Evolutionary conservation across 2,113 vertebrate species (phyloP), one percentile per base, ranked within the genome.

Genomic region (Scortum barcoo): DNA sequence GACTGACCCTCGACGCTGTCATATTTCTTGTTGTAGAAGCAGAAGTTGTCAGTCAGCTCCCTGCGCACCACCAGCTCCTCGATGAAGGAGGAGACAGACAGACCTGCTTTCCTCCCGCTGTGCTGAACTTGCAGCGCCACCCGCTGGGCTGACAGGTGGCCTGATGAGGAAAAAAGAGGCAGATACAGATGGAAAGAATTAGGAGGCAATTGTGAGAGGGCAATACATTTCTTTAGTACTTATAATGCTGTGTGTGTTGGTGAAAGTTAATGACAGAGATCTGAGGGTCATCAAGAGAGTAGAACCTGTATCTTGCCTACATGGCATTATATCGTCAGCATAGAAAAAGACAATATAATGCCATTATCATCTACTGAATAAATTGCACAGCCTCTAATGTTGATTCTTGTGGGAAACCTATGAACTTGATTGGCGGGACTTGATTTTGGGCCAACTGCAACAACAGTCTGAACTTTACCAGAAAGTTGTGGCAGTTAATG

Each of bases 11-110:
- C 93, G 42, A 97, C 28, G 0, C 92, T 93, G 95, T 98, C 97
- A 0, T 98, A 98, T 65, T 96, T 96, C 61, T 94, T 83, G 63
- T 98, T 98, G 94, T 97, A 98, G 91, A 95, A 98, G 91, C 97
- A 98, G 85, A 97, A 98, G 93, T 98, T 98, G 91, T 98, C 97
- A 0, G 97, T 95, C 88, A 98, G 95, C 88, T 98, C 97, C 61
- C 97, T 71, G 36, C 97, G 96, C 70, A 98, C 96, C 84, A 98
- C 94, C 0, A 97, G 94, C 92, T 97, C 97, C 88, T 98, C 97
- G 3, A 96, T 91, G 0, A 96, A 98, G 0, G 76, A 44, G 0
- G 95, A 53, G 46, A 96, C 92, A 0, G 96, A 95, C 9, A 94
- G 89, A 33, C 90, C 87, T n/a, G 89, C 81, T 0, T 38, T 88